Evolutionary conservation across 2,113 vertebrate genomes (phyloP), one percentile per base, ranked within the genome.

Genomic region (Catharus fuscescens): DNA sequence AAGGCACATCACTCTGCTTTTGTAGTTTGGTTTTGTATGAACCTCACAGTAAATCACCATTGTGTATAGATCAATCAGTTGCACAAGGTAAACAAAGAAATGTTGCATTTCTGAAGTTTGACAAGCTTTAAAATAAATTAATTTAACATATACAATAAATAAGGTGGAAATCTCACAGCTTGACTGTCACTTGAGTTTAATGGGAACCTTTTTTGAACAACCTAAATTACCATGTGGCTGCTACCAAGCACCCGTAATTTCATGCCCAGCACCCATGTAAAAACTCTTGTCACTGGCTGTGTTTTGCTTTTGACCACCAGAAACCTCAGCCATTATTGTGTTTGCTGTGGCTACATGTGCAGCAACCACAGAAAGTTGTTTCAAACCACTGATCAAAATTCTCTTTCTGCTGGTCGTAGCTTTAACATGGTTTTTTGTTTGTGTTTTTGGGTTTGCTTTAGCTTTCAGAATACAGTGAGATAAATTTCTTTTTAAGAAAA

Each of bases 261-360:
- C 32, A 32, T 66, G 42, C 2, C 1, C 52, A 78, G 56, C 52
- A 57, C 50, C 80, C 45, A 32, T 59, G 54, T 90, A 72, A 70
- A 93, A 86, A 70, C 47, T 62, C 59, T 50, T 87, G 78, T 53
- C 7, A 2, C 14, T 82, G 62, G 42, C 14, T 93, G 50, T 86
- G 32, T 93, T 93, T 92, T 93, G 57, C 38, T 90, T 93, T 70
- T 94, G 80, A 86, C 86, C 88, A 86, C 82, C 76, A 61, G 67
- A 88, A 92, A 66, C 79, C 76, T 66, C 90, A 90, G 64, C 64
- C 47, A 8, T 54, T 96, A 71, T 93, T 88, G 24, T 88, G 80
- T 86, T 94, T 74, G 56, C 80, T 96, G 88, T 95, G 94, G 86
- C 86, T 96, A 60, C 80, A 74, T 8, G 48, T 88, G 92, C 64